Evolutionary conservation across 1,140 invertebrate genomes (phyloP).

Genomic region (Globodera rostochiensis): DNA sequence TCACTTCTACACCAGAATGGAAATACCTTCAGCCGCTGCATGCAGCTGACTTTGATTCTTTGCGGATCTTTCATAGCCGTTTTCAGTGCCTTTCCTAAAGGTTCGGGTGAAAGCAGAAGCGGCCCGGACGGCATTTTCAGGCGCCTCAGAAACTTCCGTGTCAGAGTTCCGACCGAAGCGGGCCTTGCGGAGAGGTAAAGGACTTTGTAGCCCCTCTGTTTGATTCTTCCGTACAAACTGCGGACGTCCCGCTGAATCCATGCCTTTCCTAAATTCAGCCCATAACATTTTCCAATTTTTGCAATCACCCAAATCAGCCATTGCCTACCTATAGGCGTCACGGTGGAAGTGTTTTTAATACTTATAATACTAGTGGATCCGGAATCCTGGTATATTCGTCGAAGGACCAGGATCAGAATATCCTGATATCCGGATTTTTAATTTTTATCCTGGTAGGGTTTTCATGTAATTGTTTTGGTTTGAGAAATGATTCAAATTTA

Average conservation of each 20-base stretch:
- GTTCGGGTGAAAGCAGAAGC: constrained; percentile 1
- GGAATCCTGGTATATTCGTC: too few species aligned
- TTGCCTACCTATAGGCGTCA: too few species aligned
- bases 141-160: not conserved
- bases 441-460: too few species aligned
- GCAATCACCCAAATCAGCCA: too few species aligned
- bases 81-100: not conserved
- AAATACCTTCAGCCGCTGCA: constrained; percentile 2
- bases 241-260: constrained; percentile 2
- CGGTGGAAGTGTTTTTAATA: too few species aligned
- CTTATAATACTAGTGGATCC: too few species aligned
- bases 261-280: not conserved
- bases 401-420: too few species aligned
- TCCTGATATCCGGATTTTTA: too few species aligned
- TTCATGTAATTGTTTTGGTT: too few species aligned
- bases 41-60: not conserved
- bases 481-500: too few species aligned
- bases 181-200: constrained; percentile 8
- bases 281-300: too few species aligned
- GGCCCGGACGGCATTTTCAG: not conserved
- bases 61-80: constrained; percentile 2
- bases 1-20: not conserved
- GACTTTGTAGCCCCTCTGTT: not conserved
- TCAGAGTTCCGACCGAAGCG: constrained; percentile 1
- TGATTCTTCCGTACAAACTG: not conserved